Percentiles rank a stretch among this genome's conserved stretches.
phyloP scores from a whole-genome alignment of 2,797 vertebrate genomes.

The Enteromius paludinosus region DNA sequence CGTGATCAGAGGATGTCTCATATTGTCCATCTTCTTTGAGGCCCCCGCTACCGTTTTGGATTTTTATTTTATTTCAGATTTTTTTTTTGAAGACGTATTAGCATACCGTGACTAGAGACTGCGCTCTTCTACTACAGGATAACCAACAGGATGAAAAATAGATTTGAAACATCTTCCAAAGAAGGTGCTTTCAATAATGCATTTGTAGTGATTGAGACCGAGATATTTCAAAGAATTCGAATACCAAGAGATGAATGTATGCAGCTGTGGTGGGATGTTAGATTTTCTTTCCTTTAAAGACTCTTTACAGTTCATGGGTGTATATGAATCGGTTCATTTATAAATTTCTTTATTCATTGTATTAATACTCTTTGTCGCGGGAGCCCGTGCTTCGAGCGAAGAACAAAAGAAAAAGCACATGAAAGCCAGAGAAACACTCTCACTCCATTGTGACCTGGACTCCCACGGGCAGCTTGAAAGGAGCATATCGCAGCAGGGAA shows the following conservation, averaged over 20 bases:
- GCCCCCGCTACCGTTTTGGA: constrained; percentile 2
- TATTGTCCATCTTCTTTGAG: constrained; percentile 42
- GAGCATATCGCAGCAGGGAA: constrained; percentile 5
- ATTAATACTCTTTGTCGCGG: constrained; percentile 19
- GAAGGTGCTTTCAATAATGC: constrained; percentile 7
- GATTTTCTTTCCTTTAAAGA: neutral
- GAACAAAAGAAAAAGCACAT: constrained; percentile 35
- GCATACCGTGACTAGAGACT: constrained; percentile 17
- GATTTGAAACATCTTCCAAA: constrained; percentile 24
- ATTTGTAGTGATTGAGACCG: constrained; percentile 5
- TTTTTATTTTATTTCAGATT: neutral
- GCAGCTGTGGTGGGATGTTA: neutral
- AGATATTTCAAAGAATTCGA: constrained; percentile 24
- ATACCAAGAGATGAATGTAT: constrained; percentile 20
- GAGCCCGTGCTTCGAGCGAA: neutral
- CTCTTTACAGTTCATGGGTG: neutral
- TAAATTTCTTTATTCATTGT: constrained; percentile 25
- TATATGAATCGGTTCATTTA: neutral
- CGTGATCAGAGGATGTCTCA: constrained; percentile 37
- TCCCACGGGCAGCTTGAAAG: constrained; percentile 5
- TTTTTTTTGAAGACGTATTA: constrained; percentile 24
- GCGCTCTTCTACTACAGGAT: neutral
- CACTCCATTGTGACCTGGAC: constrained; percentile 18
- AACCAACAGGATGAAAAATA: constrained; percentile 33
- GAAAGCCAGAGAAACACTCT: constrained; percentile 34